Percentiles rank a stretch among this genome's conserved stretches.
Conservation (phyloP, 1,140 invertebrate genomes). For the Daktulosphaira vitifoliae region DNA sequence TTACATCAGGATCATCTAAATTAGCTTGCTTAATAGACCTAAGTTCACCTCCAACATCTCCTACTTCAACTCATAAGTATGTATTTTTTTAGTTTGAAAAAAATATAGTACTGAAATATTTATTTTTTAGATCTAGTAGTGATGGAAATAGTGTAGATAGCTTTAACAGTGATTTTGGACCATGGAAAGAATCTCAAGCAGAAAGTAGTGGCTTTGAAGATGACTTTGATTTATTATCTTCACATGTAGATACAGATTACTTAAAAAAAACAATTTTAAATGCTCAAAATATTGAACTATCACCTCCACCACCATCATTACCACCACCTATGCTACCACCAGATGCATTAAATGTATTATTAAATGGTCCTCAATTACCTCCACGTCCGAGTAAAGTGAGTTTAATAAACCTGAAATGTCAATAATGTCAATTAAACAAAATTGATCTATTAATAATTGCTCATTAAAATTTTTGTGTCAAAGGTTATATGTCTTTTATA, state of each 20-base stretch:
- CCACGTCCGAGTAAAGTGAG: constrained; percentile 21
- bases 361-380: constrained; percentile 20
- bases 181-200: constrained; percentile 49
- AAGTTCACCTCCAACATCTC: constrained; percentile 59
- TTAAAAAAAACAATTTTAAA: constrained; percentile 29
- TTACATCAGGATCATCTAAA: constrained; percentile 35
- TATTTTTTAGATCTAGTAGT: constrained; percentile 52
- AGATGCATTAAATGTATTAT: constrained; percentile 34
- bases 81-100: neutral
- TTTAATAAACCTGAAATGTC: too few species aligned
- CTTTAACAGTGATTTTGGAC: constrained; percentile 61
- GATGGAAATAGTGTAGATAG: constrained; percentile 63
- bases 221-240: constrained; percentile 56
- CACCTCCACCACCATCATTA: constrained; percentile 11
- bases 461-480: too few species aligned
- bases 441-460: too few species aligned
- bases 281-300: constrained; percentile 13
- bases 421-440: too few species aligned
- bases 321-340: constrained; percentile 26
- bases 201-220: constrained; percentile 64
- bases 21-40: constrained; percentile 50
- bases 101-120: neutral
- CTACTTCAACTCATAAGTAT: constrained; percentile 55
- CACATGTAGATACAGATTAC: constrained; percentile 34
- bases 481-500: too few species aligned